These are phyloP conservation scores for Alsophila aescularia DNA, from an alignment of 2,888 invertebrate genomes.

Conservation along the genomic window DNA sequence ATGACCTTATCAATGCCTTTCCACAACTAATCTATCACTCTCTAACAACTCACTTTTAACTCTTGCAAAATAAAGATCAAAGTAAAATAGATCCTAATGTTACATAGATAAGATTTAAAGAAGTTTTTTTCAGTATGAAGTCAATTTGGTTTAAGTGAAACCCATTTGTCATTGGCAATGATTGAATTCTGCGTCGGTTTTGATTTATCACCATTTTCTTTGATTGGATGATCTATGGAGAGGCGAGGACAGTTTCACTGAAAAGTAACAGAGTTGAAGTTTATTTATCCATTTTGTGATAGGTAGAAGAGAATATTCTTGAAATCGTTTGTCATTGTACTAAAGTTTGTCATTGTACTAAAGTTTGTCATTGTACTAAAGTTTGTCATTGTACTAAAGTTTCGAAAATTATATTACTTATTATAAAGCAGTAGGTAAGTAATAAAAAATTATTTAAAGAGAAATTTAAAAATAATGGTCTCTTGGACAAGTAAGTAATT, in stretches of 20 bases:
- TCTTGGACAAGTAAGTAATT: too few relatives aligned
- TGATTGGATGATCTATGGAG: slow-evolving; percentile 29
- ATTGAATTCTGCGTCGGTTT: slow-evolving; percentile 39
- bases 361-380: too few relatives aligned
- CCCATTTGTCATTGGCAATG: slow-evolving; percentile 45
- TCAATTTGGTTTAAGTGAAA: slow-evolving; percentile 18
- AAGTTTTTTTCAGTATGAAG: not conserved
- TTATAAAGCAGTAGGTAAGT: too few relatives aligned
- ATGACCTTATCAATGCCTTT: slow-evolving; percentile 8
- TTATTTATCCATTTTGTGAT: too few relatives aligned
- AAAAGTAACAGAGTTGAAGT: not conserved
- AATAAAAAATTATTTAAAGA: too few relatives aligned
- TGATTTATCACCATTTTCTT: slow-evolving; percentile 44
- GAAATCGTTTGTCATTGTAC: too few relatives aligned
- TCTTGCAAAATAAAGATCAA: slow-evolving; percentile 9
- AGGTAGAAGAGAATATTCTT: too few relatives aligned
- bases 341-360: too few relatives aligned
- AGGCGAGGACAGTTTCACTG: slow-evolving; percentile 6
- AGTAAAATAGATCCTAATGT: not conserved
- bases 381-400: too few relatives aligned
- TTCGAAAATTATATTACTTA: too few relatives aligned
- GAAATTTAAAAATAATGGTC: too few relatives aligned
- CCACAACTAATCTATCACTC: slow-evolving; percentile 12
- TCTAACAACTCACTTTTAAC: not conserved
- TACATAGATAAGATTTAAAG: not conserved